phyloP scores from a whole-genome alignment of 2,113 vertebrate species.

The Nesogale talazaci region DNA sequence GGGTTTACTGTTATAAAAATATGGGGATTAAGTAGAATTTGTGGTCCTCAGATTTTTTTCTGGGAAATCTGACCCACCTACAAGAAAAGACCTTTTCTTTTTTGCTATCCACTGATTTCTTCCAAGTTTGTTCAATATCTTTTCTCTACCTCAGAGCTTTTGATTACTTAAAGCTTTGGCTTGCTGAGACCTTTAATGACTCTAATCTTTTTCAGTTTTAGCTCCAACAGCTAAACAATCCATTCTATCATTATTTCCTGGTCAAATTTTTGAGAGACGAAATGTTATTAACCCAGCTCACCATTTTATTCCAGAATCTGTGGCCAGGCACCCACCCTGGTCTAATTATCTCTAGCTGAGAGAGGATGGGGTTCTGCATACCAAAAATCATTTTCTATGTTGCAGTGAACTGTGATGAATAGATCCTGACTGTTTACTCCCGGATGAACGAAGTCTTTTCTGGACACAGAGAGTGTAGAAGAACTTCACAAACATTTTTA shows the following conservation, averaged over 20 bases:
- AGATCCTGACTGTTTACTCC: background rate
- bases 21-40: conserved; percentile 2
- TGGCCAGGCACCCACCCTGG: background rate
- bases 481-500: background rate
- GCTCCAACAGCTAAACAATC: background rate
- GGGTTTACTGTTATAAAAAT: background rate
- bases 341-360: background rate
- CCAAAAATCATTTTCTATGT: background rate
- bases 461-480: background rate
- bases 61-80: background rate
- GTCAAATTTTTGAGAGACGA: background rate
- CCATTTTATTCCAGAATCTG: background rate
- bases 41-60: background rate
- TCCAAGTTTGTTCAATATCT: background rate
- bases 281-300: background rate
- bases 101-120: background rate
- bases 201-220: background rate
- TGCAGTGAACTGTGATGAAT: background rate
- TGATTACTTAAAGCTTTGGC: background rate
- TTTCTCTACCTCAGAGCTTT: background rate
- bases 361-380: background rate
- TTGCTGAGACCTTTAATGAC: background rate
- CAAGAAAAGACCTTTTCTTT: conserved; percentile 10
- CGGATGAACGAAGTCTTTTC: background rate
- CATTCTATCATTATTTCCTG: background rate